Percentiles rank a stretch among this genome's conserved stretches.
phyloP scores from a whole-genome alignment of 2,888 invertebrate species.

The Caenorhabditis uteleia region DNA sequence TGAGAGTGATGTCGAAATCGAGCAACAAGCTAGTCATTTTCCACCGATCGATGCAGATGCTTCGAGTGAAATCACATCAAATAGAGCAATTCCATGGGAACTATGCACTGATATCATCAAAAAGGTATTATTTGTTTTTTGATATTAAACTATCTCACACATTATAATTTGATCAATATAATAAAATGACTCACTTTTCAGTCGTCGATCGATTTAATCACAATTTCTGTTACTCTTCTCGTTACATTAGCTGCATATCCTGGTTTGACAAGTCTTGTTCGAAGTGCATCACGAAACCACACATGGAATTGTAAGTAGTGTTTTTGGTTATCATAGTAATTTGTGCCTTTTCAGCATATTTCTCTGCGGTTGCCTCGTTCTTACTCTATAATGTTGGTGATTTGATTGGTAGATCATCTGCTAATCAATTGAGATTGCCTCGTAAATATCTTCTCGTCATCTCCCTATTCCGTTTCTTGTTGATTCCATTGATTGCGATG shows the following conservation, averaged over 20 bases:
- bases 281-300: slow-evolving; percentile 37
- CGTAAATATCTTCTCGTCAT: slow-evolving; percentile 25
- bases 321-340: neutral
- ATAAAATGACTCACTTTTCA: slow-evolving; percentile 5
- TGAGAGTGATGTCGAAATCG: slow-evolving; percentile 13
- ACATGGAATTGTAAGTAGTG: slow-evolving; percentile 45
- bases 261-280: slow-evolving; percentile 47
- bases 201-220: slow-evolving; percentile 14
- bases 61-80: neutral
- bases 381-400: slow-evolving; percentile 53
- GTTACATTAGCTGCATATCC: slow-evolving; percentile 50
- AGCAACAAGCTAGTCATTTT: slow-evolving; percentile 16
- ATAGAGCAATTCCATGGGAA: slow-evolving; percentile 2
- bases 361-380: slow-evolving; percentile 51
- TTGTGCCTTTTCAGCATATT: slow-evolving; percentile 40
- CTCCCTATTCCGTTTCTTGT: slow-evolving; percentile 16
- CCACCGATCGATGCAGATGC: slow-evolving; percentile 21
- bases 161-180: neutral
- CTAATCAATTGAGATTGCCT: slow-evolving; percentile 28
- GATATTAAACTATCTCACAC: neutral
- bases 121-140: too few relatives aligned
- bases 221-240: slow-evolving; percentile 32
- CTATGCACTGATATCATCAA: slow-evolving; percentile 13
- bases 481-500: slow-evolving; percentile 45
- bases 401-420: slow-evolving; percentile 40